Conservation (phyloP, 2,888 invertebrate species). For the Elmis aenea region DNA sequence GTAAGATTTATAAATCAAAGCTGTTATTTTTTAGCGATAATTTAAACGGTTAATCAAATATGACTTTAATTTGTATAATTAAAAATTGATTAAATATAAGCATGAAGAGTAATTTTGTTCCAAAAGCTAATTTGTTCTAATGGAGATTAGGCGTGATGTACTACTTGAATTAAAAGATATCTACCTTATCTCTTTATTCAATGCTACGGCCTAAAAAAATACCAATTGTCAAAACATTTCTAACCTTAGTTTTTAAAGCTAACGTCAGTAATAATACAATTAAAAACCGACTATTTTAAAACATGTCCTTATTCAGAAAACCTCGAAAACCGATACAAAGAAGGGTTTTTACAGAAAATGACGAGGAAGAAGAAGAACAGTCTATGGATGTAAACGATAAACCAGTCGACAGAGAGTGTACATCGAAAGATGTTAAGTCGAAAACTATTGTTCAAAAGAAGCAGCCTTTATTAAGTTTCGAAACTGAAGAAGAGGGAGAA, state of each 20-base stretch:
- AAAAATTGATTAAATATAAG: too few species aligned
- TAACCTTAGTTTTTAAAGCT: background rate
- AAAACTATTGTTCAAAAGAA: constrained; percentile 45
- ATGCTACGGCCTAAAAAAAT: background rate
- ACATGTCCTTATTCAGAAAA: constrained; percentile 82
- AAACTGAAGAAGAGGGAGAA: constrained; percentile 74
- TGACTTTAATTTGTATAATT: too few species aligned
- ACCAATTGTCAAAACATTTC: background rate
- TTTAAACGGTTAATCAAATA: too few species aligned
- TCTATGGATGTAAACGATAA: constrained; percentile 41
- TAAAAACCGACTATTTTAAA: too few species aligned
- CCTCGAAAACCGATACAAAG: constrained; percentile 79
- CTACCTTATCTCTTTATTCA: background rate
- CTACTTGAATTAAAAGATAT: background rate
- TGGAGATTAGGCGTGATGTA: too few species aligned
- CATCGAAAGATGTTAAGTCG: constrained; percentile 31
- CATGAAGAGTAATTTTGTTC: too few species aligned
- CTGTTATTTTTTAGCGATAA: too few species aligned
- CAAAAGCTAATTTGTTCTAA: too few species aligned
- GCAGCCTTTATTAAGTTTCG: constrained; percentile 75
- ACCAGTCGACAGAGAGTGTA: constrained; percentile 30
- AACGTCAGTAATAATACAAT: too few species aligned
- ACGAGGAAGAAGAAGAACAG: constrained; percentile 62
- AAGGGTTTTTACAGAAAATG: constrained; percentile 64
- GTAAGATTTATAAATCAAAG: too few species aligned